Evolutionary conservation across 2,888 invertebrate genomes (phyloP).

Genomic region (Caenorhabditis macrosperma): DNA sequence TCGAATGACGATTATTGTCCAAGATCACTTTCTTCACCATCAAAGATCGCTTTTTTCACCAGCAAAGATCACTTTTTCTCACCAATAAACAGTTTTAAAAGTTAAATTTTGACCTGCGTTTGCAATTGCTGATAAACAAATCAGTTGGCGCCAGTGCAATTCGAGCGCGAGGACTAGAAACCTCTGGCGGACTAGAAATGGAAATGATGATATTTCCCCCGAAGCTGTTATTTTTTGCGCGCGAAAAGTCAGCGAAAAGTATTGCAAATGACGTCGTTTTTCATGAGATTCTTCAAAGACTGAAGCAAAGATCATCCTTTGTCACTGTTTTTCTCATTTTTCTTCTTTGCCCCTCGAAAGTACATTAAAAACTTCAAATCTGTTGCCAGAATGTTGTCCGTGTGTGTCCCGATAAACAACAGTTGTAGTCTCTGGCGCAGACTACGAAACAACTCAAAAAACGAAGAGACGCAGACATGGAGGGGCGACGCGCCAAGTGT

Average conservation of each 20-base stretch:
- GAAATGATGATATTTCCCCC: background rate
- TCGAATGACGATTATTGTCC: too few species aligned
- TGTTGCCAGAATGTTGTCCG: background rate
- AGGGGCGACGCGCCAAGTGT: constrained; percentile 14
- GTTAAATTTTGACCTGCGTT: too few species aligned
- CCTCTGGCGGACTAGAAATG: background rate
- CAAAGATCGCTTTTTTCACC: too few species aligned
- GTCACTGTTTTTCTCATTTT: too few species aligned
- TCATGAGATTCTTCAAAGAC: background rate
- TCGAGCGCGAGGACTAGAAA: too few species aligned
- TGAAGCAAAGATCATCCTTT: background rate
- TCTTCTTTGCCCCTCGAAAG: too few species aligned
- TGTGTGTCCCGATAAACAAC: background rate
- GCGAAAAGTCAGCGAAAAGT: background rate
- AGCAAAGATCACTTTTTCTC: too few species aligned
- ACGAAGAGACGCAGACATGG: background rate
- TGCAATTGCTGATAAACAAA: too few species aligned
- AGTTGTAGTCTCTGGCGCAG: background rate
- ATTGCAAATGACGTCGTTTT: background rate
- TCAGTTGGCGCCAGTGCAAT: too few species aligned
- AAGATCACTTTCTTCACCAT: too few species aligned
- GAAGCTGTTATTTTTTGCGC: too few species aligned
- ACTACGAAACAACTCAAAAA: background rate
- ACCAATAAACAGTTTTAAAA: too few species aligned
- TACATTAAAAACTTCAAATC: background rate